phyloP scores from a whole-genome alignment of 2,797 vertebrate species.

The Taeniopygia guttata region DNA sequence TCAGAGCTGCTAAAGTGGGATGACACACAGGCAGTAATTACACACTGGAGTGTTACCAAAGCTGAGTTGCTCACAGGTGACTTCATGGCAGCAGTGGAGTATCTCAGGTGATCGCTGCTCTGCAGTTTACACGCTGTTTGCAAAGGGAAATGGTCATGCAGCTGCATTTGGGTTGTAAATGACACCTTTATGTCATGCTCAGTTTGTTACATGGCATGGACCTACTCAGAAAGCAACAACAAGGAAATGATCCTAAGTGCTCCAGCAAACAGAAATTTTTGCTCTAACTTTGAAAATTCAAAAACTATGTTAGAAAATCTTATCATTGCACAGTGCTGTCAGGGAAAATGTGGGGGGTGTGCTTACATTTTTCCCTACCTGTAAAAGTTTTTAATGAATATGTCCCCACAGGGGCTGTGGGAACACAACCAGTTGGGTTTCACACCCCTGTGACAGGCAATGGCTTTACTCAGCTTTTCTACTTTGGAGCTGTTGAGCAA shows the following conservation, averaged over 20 bases:
- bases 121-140: not conserved
- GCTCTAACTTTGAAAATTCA: not conserved
- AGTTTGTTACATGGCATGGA: not conserved
- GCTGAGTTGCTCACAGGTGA: not conserved
- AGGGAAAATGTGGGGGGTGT: not conserved
- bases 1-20: slow-evolving; percentile 29
- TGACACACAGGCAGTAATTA: slow-evolving; percentile 63
- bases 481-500: not conserved
- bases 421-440: not conserved
- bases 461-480: not conserved
- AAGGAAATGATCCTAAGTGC: not conserved
- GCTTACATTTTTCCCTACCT: not conserved
- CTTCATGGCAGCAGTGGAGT: not conserved
- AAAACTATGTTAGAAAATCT: not conserved
- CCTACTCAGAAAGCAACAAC: not conserved
- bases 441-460: not conserved
- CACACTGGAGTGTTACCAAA: not conserved
- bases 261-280: not conserved
- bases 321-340: not conserved
- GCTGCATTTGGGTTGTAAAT: slow-evolving; percentile 23
- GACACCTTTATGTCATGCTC: not conserved
- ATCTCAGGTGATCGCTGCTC: not conserved
- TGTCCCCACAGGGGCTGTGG: not conserved
- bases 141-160: not conserved
- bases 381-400: not conserved